Base-by-base conservation (phyloP, 2,888 invertebrate species). In the Mycalesis mineus region DNA sequence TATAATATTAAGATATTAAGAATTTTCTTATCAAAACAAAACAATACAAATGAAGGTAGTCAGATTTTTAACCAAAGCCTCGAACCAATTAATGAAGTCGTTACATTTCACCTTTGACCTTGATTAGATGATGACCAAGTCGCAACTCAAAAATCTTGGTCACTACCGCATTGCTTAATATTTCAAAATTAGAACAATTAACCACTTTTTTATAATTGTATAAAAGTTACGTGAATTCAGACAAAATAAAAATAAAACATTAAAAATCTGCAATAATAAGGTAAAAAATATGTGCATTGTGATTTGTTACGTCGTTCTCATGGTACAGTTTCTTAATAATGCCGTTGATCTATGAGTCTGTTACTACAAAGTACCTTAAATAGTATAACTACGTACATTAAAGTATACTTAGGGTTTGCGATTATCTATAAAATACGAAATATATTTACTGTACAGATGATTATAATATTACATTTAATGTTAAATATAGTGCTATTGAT, bases 271-370 rank as follows among this genome's bases (percentile, higher is more conserved):
- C 36, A 49, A 39, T 39, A 37, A 37, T 37, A n/a, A 28, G 39
- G 28, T 51, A 51, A 51, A 51, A 51, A 51, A 40, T 40, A 40
- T 13, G 9, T 9, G 15, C 51, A 41, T 51, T 51, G 51, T 40
- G 31, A 15, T 4, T 51, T 51, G 40, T 40, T 31, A 15, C 6
- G 28, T 39, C 15, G 52, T 52, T 52, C 52, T 52, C 52, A 52
- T 52, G 52, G 42, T 52, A 52, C 36, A 22, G 13, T 52, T 52
- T 44, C 52, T 52, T 52, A 52, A 52, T 42, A 44, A 14, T 22
- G 13, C 13, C 13, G 13, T 22, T 37, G 37, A 49, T 49, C n/a
- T 39, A 22, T 39, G 49, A 14, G 17, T 17, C 8, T 9, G 37
- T 33, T 11, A 47, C 22, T n/a, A 31, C n/a, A n/a, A n/a, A n/a